Base-by-base conservation (phyloP, 2,113 vertebrate species). In the Chrysemys picta region DNA sequence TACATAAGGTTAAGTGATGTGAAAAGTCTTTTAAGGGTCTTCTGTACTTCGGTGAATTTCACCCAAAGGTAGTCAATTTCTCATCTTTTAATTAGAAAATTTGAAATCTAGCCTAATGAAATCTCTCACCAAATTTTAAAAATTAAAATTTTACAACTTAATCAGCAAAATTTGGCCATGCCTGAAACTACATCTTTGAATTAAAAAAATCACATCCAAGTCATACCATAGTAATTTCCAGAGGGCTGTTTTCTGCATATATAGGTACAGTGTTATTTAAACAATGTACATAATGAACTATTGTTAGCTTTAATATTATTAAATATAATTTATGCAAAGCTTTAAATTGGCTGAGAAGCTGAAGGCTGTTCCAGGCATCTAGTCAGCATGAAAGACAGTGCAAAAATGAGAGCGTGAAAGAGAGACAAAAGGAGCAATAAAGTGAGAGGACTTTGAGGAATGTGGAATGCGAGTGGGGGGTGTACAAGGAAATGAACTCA, bases 261-360 rank as follows among this genome's bases (percentile, higher is more conserved):
- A 78, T 90, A 97, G 91, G 96, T 97, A 97, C 93, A 88, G 95
- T 96, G 95, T 96, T 97, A 95, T 93, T 97, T 95, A 97, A 97
- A 95, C 96, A 97, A 97, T 95, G 96, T 93, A 96, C 94, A 97
- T 97, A 97, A 97, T 96, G 96, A 97, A 96, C 95, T 97, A 96
- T 91, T 96, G 96, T 97, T 97, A 97, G 96, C 96, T 96, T 95
- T 96, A 69, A 69, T 38, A 97, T 96, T 97, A 97, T 97, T 90
- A 97, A 97, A 97, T 96, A 97, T 96, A 97, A 97, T 97, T 97
- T 97, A 97, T 97, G 96, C 96, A 97, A 97, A 97, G 94, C 96
- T 97, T 96, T 80, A 96, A 97, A 97, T 97, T 97, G 95, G 97
- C 97, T 91, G 94, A 89, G 93, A 97, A 97, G 96, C 96, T 97